A percentile compares a stretch with the other conserved stretches of the same genome.
Evolutionary conservation across 1,140 invertebrate genomes (phyloP).

Genomic region (Ectropis grisescens): DNA sequence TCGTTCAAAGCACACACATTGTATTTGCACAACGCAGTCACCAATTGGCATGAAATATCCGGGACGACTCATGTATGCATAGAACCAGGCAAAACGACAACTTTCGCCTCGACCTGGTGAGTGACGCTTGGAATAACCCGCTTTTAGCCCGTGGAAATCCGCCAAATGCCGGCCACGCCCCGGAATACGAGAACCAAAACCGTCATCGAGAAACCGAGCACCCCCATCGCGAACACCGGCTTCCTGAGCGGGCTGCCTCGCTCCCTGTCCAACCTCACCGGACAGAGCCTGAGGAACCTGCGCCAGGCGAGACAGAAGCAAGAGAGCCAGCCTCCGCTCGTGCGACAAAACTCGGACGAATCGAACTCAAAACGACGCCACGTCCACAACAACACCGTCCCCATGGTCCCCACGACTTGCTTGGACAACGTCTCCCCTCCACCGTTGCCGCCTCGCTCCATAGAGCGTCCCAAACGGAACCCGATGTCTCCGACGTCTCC

Average conservation of each 20-base stretch:
- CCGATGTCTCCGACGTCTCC: slow-evolving; percentile 13
- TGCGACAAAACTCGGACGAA: slow-evolving; percentile 41
- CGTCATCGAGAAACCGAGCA: slow-evolving; percentile 14
- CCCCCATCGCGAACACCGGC: slow-evolving; percentile 20
- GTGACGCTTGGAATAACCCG: no score
- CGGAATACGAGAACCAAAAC: slow-evolving; percentile 14
- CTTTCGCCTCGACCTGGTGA: slow-evolving; percentile 28
- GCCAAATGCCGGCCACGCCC: slow-evolving; percentile 11
- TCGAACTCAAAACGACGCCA: slow-evolving; percentile 17
- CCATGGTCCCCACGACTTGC: slow-evolving; percentile 48
- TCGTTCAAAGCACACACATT: no score
- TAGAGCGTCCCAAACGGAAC: slow-evolving; percentile 23
- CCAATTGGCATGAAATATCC: no score
- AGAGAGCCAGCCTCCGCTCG: slow-evolving; percentile 25
- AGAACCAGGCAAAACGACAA: slow-evolving; percentile 15
- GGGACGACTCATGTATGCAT: slow-evolving; percentile 13
- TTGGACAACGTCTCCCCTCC: slow-evolving; percentile 66
- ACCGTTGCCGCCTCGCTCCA: slow-evolving; percentile 61
- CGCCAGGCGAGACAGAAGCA: slow-evolving; percentile 27
- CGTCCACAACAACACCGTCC: slow-evolving; percentile 39
- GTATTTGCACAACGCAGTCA: no score
- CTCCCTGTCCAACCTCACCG: slow-evolving; percentile 68
- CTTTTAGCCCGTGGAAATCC: no score
- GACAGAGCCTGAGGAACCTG: slow-evolving; percentile 53
- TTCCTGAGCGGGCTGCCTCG: slow-evolving; percentile 70